These are phyloP conservation scores for Thysanoteuthis rhombus DNA, from an alignment of 2,888 invertebrate species.

Conservation along the genomic window DNA sequence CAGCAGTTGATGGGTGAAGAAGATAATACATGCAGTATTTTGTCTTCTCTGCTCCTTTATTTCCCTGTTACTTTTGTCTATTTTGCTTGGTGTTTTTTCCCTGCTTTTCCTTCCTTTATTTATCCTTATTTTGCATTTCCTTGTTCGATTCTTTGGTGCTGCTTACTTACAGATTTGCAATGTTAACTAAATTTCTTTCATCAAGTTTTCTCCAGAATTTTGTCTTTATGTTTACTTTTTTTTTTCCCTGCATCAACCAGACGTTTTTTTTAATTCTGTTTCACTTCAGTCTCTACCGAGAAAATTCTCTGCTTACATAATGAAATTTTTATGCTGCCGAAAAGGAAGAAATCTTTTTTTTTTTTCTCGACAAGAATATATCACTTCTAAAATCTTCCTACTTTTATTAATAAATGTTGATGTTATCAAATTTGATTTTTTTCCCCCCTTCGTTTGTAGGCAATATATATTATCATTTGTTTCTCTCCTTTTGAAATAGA, in stretches of 20 bases:
- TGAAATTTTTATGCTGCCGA: neutral
- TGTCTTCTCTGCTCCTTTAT: neutral
- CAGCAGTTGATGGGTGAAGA: too few relatives aligned
- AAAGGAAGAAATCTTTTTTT: neutral
- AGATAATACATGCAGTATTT: neutral
- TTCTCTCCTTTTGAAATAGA: too few relatives aligned
- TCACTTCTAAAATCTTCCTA: neutral
- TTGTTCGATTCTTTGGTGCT: neutral
- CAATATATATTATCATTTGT: neutral
- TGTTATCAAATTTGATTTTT: neutral
- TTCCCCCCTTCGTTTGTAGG: neutral
- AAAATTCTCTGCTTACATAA: neutral
- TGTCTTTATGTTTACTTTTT: neutral
- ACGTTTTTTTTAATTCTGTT: neutral
- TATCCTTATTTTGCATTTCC: neutral
- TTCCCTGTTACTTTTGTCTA: neutral
- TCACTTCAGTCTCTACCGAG: neutral
- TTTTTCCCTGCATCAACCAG: neutral
- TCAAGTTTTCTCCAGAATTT: neutral
- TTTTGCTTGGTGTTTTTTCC: neutral
- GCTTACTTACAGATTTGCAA: neutral
- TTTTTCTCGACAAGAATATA: neutral
- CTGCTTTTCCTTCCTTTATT: neutral
- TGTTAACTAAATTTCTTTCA: neutral
- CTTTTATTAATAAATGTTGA: neutral